A percentile compares a stretch with the other conserved stretches of the same genome.
Evolutionary conservation across 2,113 vertebrate species (phyloP).

Genomic region (Odontophorus gujanensis): DNA sequence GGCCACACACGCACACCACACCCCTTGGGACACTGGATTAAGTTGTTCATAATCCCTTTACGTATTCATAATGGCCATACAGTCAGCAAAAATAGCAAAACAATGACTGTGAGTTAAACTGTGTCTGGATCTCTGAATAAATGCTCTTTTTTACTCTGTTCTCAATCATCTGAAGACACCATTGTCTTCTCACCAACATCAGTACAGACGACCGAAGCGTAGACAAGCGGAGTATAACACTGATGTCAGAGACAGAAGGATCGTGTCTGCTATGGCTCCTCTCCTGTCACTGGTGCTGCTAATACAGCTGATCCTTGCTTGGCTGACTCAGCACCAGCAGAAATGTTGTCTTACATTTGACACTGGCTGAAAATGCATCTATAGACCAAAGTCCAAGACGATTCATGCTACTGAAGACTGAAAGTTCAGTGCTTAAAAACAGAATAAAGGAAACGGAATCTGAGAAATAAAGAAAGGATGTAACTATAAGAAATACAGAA

Average conservation of each 20-base stretch:
- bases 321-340: slow-evolving; percentile 3
- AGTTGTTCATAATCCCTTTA: background rate
- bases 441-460: background rate
- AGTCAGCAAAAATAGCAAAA: background rate
- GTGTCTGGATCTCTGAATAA: background rate
- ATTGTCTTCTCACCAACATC: background rate
- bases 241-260: background rate
- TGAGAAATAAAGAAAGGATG: background rate
- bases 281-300: background rate
- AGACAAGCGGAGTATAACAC: background rate
- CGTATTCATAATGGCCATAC: background rate
- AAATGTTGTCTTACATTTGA: background rate
- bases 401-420: background rate
- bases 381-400: background rate
- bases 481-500: background rate
- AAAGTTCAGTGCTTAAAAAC: background rate
- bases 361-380: background rate
- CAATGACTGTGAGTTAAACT: background rate
- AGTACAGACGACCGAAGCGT: background rate
- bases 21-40: background rate
- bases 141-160: background rate
- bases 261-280: background rate
- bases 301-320: background rate
- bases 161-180: background rate
- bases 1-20: background rate